Base-by-base conservation (phyloP, 2,113 vertebrate species). In the Paracanthobrama guichenoti region DNA sequence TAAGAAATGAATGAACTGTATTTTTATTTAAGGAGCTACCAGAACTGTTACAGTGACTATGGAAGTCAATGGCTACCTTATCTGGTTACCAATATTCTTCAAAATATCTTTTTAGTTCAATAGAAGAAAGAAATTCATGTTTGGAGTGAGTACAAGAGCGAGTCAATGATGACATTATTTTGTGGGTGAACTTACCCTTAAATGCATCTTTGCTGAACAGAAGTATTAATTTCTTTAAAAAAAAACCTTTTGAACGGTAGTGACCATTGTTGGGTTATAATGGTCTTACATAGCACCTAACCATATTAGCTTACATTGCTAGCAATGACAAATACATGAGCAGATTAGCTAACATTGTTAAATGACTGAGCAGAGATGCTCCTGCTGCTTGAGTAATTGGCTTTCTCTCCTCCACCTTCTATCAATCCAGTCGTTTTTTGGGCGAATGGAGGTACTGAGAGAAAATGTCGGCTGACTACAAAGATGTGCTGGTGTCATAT, bases 371-470 rank as follows among this genome's bases (percentile, higher is more conserved):
- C 53, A 46, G 16, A 55, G 59, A 26, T 79, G 35, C 55, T 85
- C 76, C 62, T 71, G 28, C 39, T 80, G 39, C 44, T 59, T n/a
- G 39, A 57, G 22, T 85, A 85, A 83, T 85, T 87, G 80, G 48
- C 83, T 67, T 82, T 16, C 64, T 87, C 64, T 85, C 66, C 13
- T 73, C 59, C 48, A 87, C 24, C 46, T 84, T 87, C 55, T 66
- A 57, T 72, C 66, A 82, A 39, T 85, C 46, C 39, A 81, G 44
- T 55, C 6, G 6, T 55, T 20, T 55, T 55, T 55, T 22, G 6
- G 53, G 53, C 7, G 6, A 22, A 55, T 22, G 6, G 18, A 22
- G 53, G 53, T 22, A 22, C 18, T 55, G 18, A 55, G 53, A 22
- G 53, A 22, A 55, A 55, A 55, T 55, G 53, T 55, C 2, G 53